Conservation (phyloP, 2,888 invertebrate genomes). For the Sesia bembeciformis region DNA sequence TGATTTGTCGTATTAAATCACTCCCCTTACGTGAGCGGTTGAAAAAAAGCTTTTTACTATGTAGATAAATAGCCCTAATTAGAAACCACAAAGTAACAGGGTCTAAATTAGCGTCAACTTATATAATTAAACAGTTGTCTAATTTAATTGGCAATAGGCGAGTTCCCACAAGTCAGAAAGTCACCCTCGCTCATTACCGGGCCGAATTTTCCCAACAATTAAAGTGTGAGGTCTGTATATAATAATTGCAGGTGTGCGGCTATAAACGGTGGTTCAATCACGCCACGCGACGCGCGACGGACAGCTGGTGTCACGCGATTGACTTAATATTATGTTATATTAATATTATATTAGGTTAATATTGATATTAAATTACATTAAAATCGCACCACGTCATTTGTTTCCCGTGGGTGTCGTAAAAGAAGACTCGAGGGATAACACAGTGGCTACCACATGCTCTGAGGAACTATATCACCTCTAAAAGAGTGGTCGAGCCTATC, state of each 20-base stretch:
- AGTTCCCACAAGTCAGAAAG: conserved; percentile 66
- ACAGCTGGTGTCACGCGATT: too few relatives aligned
- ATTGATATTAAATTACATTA: too few relatives aligned
- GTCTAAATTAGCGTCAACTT: conserved; percentile 32
- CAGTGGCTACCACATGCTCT: too few relatives aligned
- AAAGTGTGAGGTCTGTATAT: conserved; percentile 40
- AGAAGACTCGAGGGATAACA: too few relatives aligned
- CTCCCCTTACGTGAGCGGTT: conserved; percentile 18
- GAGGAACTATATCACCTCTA: too few relatives aligned
- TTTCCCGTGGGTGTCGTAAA: too few relatives aligned
- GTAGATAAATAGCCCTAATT: conserved; percentile 45
- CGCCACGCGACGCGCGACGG: conserved; percentile 14
- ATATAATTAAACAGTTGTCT: conserved; percentile 67
- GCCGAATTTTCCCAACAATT: conserved; percentile 63
- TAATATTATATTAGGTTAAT: too few relatives aligned
- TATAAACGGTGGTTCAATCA: conserved; percentile 39
- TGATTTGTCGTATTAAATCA: conserved; percentile 39
- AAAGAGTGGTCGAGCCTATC: too few relatives aligned
- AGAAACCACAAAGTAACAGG: conserved; percentile 28
- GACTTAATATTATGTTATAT: too few relatives aligned
- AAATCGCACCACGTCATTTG: too few relatives aligned
- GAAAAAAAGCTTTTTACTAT: conserved; percentile 35
- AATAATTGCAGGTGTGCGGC: conserved; percentile 40
- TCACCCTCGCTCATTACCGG: conserved; percentile 51
- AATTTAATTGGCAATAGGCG: conserved; percentile 69